A percentile compares a stretch with the other conserved stretches of the same genome.
Evolutionary conservation across 92 coral and sea anemone genomes (phyloP).

Genomic region (Porites evermanni): DNA sequence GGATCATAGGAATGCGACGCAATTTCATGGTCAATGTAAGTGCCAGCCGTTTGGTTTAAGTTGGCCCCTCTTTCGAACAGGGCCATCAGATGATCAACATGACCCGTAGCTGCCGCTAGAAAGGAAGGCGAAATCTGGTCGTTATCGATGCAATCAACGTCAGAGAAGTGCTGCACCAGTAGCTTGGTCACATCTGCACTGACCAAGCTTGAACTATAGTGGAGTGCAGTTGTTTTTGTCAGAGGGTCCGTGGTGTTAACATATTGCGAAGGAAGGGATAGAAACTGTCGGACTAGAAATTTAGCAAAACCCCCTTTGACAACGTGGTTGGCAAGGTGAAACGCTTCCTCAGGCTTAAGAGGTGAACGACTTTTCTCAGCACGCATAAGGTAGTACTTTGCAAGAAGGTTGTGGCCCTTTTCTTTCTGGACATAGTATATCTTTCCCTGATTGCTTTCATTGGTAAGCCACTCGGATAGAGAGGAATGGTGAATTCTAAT

Average conservation of each 20-base stretch:
- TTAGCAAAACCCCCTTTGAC: slow-evolving; percentile 40
- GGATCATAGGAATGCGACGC: slow-evolving; percentile 33
- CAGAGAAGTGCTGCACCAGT: slow-evolving; percentile 37
- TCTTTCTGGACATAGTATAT: slow-evolving; percentile 47
- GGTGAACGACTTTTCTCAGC: background rate
- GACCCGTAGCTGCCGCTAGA: slow-evolving; percentile 46
- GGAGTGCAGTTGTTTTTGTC: slow-evolving; percentile 54
- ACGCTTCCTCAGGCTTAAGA: slow-evolving; percentile 30
- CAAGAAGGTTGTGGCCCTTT: slow-evolving; percentile 63
- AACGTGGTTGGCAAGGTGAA: slow-evolving; percentile 61
- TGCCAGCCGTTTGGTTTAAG: slow-evolving; percentile 19
- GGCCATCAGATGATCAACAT: slow-evolving; percentile 5
- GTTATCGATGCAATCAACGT: slow-evolving; percentile 42
- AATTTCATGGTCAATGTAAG: slow-evolving; percentile 21
- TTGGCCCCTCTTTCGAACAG: slow-evolving; percentile 56
- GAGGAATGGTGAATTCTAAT: slow-evolving; percentile 59
- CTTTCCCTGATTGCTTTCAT: slow-evolving; percentile 46
- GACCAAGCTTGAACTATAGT: slow-evolving; percentile 19
- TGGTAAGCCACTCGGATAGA: slow-evolving; percentile 65
- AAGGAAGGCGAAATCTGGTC: slow-evolving; percentile 54
- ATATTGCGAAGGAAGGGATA: slow-evolving; percentile 34
- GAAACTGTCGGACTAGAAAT: slow-evolving; percentile 12
- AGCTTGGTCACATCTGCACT: slow-evolving; percentile 39
- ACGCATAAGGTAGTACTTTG: slow-evolving; percentile 23
- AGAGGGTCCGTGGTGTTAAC: slow-evolving; percentile 36